A percentile compares a stretch with the other conserved stretches of the same genome.
Evolutionary conservation across 2,888 invertebrate species (phyloP).

Genomic region (Ennomos erosarius): DNA sequence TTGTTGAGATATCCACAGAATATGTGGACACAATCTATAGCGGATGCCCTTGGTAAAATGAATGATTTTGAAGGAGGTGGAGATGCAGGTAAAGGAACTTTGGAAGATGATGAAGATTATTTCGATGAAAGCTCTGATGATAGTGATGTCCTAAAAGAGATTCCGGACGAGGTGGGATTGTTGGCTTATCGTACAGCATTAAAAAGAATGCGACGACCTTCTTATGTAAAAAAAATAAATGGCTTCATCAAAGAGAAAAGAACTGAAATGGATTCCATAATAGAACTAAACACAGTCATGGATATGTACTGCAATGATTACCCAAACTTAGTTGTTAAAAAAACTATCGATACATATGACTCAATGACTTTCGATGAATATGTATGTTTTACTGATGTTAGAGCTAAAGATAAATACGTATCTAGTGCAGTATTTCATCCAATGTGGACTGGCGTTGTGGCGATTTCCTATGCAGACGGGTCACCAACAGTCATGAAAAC

Average conservation of each 20-base stretch:
- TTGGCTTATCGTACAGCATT: constrained; percentile 62
- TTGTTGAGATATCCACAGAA: constrained; percentile 88
- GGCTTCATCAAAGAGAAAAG: constrained; percentile 57
- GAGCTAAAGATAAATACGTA: constrained; percentile 88
- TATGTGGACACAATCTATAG: constrained; percentile 88
- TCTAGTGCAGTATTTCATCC: constrained; percentile 89
- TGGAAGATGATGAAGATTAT: constrained; percentile 36
- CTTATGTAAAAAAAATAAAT: constrained; percentile 68
- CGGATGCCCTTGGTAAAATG: constrained; percentile 62
- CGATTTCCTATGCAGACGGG: constrained; percentile 87
- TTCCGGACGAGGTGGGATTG: constrained; percentile 64
- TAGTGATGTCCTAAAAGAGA: constrained; percentile 51
- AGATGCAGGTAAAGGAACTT: constrained; percentile 53
- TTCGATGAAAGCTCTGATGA: constrained; percentile 53
- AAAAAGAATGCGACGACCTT: constrained; percentile 65
- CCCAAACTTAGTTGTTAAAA: constrained; percentile 71
- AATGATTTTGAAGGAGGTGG: constrained; percentile 62
- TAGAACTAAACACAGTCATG: constrained; percentile 79
- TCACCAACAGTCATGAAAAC: constrained; percentile 79
- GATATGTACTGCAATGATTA: constrained; percentile 88
- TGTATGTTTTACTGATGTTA: constrained; percentile 88
- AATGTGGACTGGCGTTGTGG: constrained; percentile 88
- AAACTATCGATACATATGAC: constrained; percentile 60
- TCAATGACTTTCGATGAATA: constrained; percentile 80
- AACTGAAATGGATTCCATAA: constrained; percentile 64